These are phyloP conservation scores for Nannoperca australis DNA, from an alignment of 2,797 vertebrate species.

Conservation along the genomic window DNA sequence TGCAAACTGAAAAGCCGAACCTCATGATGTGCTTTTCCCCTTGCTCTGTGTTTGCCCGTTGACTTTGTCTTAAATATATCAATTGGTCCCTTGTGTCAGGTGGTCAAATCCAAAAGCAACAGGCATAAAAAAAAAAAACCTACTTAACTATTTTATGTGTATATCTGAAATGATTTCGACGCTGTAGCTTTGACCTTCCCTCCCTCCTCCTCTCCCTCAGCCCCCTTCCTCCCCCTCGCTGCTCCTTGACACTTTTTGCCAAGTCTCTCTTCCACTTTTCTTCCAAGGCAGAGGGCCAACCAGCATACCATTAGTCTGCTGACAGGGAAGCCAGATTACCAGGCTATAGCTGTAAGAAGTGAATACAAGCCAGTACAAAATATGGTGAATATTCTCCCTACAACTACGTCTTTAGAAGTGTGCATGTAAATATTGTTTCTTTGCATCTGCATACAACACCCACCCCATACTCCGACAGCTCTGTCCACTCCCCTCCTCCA, in stretches of 20 bases:
- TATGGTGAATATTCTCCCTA: slow-evolving; percentile 89
- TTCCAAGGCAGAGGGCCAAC: slow-evolving; percentile 89
- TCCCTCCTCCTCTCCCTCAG: slow-evolving; percentile 38
- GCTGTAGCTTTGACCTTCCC: slow-evolving; percentile 69
- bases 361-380: slow-evolving; percentile 88
- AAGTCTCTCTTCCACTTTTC: slow-evolving; percentile 88
- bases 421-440: slow-evolving; percentile 87
- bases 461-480: slow-evolving; percentile 68
- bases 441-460: slow-evolving; percentile 86
- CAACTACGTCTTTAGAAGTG: slow-evolving; percentile 86
- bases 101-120: slow-evolving; percentile 33
- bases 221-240: slow-evolving; percentile 49
- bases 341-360: slow-evolving; percentile 88
- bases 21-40: slow-evolving; percentile 57
- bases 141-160: slow-evolving; percentile 51
- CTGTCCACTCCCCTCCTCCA: slow-evolving; percentile 39
- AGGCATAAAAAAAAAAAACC: slow-evolving; percentile 33
- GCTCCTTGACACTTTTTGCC: slow-evolving; percentile 83
- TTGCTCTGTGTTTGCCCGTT: slow-evolving; percentile 52
- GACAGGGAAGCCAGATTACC: slow-evolving; percentile 87
- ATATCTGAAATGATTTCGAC: slow-evolving; percentile 68
- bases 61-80: slow-evolving; percentile 47
- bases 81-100: slow-evolving; percentile 32
- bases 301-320: slow-evolving; percentile 88
- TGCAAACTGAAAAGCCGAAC: slow-evolving; percentile 42